Conservation (phyloP, 2,888 invertebrate genomes). For the Thera britannica region DNA sequence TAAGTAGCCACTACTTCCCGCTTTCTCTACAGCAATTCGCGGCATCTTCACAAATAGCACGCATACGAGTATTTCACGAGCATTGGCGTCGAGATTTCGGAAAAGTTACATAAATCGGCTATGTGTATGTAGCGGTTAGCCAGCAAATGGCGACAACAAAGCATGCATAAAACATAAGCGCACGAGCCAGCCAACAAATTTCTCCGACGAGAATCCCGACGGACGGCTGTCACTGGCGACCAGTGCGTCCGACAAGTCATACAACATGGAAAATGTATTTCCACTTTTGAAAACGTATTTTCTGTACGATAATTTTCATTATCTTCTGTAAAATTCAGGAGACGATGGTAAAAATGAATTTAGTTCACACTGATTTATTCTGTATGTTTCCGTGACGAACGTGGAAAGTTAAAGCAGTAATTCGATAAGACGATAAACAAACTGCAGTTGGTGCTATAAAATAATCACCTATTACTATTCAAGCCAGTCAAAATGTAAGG, state of each 20-base stretch:
- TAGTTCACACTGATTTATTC: neutral
- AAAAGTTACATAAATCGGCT: slow-evolving; percentile 46
- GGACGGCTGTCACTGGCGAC: slow-evolving; percentile 43
- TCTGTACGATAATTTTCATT: too few species aligned
- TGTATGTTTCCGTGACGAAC: neutral
- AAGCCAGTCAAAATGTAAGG: neutral
- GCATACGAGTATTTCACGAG: slow-evolving; percentile 34
- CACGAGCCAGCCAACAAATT: slow-evolving; percentile 64
- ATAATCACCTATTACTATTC: neutral
- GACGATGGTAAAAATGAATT: neutral
- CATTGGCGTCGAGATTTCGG: slow-evolving; percentile 33
- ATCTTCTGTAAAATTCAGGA: neutral
- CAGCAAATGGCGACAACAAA: slow-evolving; percentile 51
- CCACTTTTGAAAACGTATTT: neutral
- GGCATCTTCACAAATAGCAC: slow-evolving; percentile 42
- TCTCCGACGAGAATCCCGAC: slow-evolving; percentile 72
- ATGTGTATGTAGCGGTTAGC: slow-evolving; percentile 44
- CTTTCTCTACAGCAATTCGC: slow-evolving; percentile 44
- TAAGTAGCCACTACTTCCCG: slow-evolving; percentile 42
- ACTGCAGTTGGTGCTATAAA: too few species aligned
- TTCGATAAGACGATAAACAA: too few species aligned
- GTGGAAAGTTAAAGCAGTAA: too few species aligned
- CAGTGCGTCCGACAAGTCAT: slow-evolving; percentile 44
- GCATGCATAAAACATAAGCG: slow-evolving; percentile 73
- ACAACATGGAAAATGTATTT: slow-evolving; percentile 24